Base-by-base conservation (phyloP, 2,797 vertebrate genomes). In the Numenius phaeopus region DNA sequence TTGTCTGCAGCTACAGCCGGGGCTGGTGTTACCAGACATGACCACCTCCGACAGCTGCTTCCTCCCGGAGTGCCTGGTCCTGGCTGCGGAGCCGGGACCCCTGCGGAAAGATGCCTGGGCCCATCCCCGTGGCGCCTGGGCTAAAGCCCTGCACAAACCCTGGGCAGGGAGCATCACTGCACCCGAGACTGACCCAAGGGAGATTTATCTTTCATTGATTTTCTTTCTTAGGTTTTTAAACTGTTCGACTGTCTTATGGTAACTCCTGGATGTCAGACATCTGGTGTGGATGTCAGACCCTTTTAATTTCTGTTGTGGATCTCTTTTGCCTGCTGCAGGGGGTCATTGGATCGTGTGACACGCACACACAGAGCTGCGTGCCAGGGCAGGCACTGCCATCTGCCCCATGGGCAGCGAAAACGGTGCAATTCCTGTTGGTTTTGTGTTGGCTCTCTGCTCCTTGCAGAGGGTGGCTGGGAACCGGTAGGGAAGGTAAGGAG, bases 1-100 rank as follows among this genome's bases (percentile, higher is more conserved):
- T 92, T 73, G 87, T 93, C 89, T 86, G 84, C 90, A 71, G 66
- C 79, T 91, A 30, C 90, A 82, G 86, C 82, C 67, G 7, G 50
- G 80, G 81, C 81, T 40, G 10, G 32, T 27, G 11, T 75, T 78
- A 82, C 83, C 82, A 92, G 91, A 84, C 92, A 44, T 72, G 7
- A 2, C 44, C 69, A 57, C 55, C 76, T 83, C 88, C 84, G 16
- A 15, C 46, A 5, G 19, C 72, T 13, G 4, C 49, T 3, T 87
- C 67, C 70, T 80, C 39, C 81, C 5, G 7, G 47, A 87, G 71
- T 6, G 9, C 55, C 59, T 27, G 52, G 29, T 37, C 59, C 79
- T 82, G 61, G 58, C 70, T 69, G 84, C 5, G 0, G 65, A 57
- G 83, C 71, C 10, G 11, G 14, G 65, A 5, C 40, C 70, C 42